phyloP scores from a whole-genome alignment of 2,797 vertebrate species.

The Pseudochirops cupreus region DNA sequence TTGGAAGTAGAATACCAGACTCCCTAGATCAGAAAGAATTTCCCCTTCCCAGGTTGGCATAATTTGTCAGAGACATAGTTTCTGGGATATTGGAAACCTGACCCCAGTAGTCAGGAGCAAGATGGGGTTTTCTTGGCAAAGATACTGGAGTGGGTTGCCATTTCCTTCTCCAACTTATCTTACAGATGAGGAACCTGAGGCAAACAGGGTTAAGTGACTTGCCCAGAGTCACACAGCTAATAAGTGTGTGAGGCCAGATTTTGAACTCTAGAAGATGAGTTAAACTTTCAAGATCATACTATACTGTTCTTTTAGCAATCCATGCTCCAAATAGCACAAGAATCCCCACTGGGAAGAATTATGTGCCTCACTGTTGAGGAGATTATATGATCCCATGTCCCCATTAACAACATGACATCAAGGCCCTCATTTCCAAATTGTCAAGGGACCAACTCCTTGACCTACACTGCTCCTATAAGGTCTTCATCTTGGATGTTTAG shows the following conservation, averaged over 20 bases:
- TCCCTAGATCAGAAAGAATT: neutral
- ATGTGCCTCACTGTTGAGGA: neutral
- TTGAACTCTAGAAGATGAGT: too few species aligned
- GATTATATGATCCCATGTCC: neutral
- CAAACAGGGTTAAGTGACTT: too few species aligned
- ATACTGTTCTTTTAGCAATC: neutral
- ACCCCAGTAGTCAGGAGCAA: neutral
- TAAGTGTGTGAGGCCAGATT: too few species aligned
- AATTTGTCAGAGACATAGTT: neutral
- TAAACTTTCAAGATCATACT: neutral
- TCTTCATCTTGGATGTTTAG: neutral
- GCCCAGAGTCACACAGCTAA: too few species aligned
- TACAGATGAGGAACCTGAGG: too few species aligned
- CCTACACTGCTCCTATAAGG: neutral
- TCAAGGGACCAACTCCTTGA: neutral
- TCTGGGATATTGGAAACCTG: neutral
- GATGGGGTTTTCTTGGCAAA: neutral
- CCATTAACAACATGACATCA: neutral
- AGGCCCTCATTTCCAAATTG: neutral
- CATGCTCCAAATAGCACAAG: neutral
- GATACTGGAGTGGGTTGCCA: too few species aligned
- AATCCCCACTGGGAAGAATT: neutral
- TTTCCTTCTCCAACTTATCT: too few species aligned
- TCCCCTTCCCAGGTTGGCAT: neutral
- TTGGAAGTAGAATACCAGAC: neutral